Percentiles rank a stretch among this genome's conserved stretches.
Evolutionary conservation across 2,888 invertebrate species (phyloP).

Genomic region (Gryllus longicercus): DNA sequence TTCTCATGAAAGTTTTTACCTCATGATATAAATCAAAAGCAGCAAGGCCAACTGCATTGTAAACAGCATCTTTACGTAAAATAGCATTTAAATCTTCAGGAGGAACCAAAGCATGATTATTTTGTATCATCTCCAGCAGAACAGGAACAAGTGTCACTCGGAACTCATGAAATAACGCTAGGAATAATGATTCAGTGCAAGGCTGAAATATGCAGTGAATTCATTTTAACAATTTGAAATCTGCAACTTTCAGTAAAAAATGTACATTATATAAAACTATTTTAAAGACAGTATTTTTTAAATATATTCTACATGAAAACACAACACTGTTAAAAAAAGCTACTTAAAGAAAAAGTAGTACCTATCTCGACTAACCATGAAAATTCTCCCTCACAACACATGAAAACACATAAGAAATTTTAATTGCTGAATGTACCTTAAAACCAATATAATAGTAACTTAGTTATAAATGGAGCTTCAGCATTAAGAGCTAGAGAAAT

Average conservation of each 20-base stretch:
- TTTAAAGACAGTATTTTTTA: neutral
- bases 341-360: too few relatives aligned
- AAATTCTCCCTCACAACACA: too few relatives aligned
- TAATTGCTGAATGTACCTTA: too few relatives aligned
- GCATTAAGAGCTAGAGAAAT: too few relatives aligned
- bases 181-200: conserved; percentile 82
- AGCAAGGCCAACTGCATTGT: conserved; percentile 84
- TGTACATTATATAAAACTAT: neutral
- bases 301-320: too few relatives aligned
- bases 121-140: conserved; percentile 65
- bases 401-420: too few relatives aligned
- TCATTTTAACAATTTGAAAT: neutral
- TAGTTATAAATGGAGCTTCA: too few relatives aligned
- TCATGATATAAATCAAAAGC: conserved; percentile 90
- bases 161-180: conserved; percentile 79
- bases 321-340: too few relatives aligned
- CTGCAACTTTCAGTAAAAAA: neutral
- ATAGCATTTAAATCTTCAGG: conserved; percentile 74
- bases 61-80: conserved; percentile 86
- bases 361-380: too few relatives aligned
- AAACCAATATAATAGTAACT: too few relatives aligned
- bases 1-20: conserved; percentile 48
- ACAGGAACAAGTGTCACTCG: conserved; percentile 68
- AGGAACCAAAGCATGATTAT: conserved; percentile 62
- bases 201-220: conserved; percentile 55